These are phyloP conservation scores for Ptychochromis oligacanthus DNA, from an alignment of 2,113 vertebrate species.

Conservation along the genomic window DNA sequence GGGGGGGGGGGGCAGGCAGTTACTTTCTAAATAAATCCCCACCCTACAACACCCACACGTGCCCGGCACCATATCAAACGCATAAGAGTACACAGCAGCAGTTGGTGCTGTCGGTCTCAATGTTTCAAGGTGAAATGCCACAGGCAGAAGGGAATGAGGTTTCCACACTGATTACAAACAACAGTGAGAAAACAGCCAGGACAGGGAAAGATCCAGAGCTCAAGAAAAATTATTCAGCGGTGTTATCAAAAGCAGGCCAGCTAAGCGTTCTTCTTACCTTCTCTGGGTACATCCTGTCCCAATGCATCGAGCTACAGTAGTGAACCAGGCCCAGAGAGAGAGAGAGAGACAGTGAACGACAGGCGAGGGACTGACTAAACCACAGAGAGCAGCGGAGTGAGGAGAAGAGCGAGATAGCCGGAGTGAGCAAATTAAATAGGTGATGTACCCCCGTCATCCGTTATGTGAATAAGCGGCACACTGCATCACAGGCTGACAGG, in stretches of 20 bases:
- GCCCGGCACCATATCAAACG: conserved; percentile 21
- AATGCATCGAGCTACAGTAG: conserved; percentile 13
- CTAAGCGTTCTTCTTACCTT: conserved; percentile 63
- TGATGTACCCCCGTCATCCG: conserved; percentile 37
- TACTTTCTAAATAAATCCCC: conserved; percentile 51
- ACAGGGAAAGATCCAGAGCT: not conserved
- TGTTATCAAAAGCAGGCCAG: conserved; percentile 14
- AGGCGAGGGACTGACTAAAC: conserved; percentile 9
- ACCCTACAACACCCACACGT: conserved; percentile 35
- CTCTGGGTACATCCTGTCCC: conserved; percentile 69
- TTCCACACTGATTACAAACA: not conserved
- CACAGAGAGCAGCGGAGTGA: conserved; percentile 2
- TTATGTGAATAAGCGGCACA: not conserved
- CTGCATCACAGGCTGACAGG: conserved; percentile 17
- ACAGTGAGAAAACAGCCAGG: not conserved
- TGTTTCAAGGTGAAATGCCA: conserved; percentile 15
- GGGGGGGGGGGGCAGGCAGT: not conserved
- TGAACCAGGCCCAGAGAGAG: conserved; percentile 25
- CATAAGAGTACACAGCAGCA: not conserved
- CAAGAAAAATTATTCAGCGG: not conserved
- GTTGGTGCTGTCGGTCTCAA: conserved; percentile 20
- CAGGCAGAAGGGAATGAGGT: not conserved
- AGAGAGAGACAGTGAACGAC: conserved; percentile 7
- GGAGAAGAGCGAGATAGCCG: not conserved
- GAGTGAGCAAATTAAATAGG: conserved; percentile 41